These are phyloP conservation scores for Penelope pileata DNA, from an alignment of 2,113 vertebrate genomes.

Conservation along the genomic window DNA sequence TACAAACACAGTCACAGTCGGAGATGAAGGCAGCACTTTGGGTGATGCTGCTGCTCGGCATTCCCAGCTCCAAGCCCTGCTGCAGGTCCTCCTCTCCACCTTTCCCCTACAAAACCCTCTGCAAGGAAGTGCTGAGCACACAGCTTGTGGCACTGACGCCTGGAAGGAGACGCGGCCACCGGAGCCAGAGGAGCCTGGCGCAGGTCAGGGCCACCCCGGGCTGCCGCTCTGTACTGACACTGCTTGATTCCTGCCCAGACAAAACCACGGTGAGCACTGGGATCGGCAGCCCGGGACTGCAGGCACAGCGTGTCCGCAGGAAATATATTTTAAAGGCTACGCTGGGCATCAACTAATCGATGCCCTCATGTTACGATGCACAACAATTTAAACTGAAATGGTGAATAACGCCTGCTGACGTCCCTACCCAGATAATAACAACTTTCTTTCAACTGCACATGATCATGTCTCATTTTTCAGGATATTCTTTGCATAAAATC, in stretches of 20 bases:
- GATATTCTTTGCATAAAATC: conserved; percentile 65
- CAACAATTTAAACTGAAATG: conserved; percentile 32
- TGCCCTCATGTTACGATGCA: background rate
- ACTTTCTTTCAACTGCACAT: conserved; percentile 43
- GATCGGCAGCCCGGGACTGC: conserved; percentile 28
- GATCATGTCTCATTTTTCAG: conserved; percentile 36
- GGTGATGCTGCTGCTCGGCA: conserved; percentile 10
- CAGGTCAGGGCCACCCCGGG: conserved; percentile 68
- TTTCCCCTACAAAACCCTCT: background rate
- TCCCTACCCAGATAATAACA: conserved; percentile 18
- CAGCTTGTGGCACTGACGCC: conserved; percentile 71
- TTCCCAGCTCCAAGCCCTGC: conserved; percentile 26
- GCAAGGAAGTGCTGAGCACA: conserved; percentile 54
- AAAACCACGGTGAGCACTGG: conserved; percentile 57
- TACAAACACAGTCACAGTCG: conserved; percentile 58
- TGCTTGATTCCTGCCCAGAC: conserved; percentile 70
- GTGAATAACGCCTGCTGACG: background rate
- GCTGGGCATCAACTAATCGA: background rate
- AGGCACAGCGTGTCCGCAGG: conserved; percentile 29
- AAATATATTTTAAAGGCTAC: conserved; percentile 9
- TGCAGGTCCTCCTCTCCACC: background rate
- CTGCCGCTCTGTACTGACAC: conserved; percentile 70
- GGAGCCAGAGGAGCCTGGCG: conserved; percentile 59
- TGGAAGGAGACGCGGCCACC: conserved; percentile 70
- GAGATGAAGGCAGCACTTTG: conserved; percentile 53